Conservation (phyloP, 2,888 invertebrate species). For the Automeris io region DNA sequence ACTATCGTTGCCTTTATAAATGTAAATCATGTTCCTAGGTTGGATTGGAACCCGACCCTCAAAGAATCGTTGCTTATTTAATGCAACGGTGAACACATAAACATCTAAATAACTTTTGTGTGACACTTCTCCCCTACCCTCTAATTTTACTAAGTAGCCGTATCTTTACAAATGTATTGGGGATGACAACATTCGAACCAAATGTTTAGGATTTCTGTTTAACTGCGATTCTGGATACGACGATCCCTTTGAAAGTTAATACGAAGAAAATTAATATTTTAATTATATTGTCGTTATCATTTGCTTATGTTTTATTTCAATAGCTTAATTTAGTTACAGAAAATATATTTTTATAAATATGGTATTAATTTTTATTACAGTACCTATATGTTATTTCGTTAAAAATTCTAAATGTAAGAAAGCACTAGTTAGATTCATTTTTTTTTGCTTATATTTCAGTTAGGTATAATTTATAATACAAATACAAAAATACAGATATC, state of each 20-base stretch:
- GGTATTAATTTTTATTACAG: no score
- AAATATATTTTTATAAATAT: no score
- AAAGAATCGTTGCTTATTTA: constrained; percentile 73
- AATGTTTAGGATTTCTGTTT: constrained; percentile 53
- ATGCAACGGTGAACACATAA: constrained; percentile 76
- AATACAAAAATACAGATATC: no score
- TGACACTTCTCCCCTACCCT: constrained; percentile 70
- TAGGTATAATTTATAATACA: no score
- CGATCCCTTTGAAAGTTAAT: not conserved
- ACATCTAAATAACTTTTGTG: constrained; percentile 77
- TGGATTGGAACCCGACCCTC: constrained; percentile 50
- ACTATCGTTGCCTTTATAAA: constrained; percentile 55
- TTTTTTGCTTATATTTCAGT: no score
- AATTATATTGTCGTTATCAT: no score
- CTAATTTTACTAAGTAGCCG: constrained; percentile 75
- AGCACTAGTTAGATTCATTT: no score
- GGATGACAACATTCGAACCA: constrained; percentile 53
- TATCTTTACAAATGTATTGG: constrained; percentile 68
- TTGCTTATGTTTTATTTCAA: no score
- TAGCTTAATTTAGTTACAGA: no score
- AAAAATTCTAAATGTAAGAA: no score
- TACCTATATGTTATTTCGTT: no score
- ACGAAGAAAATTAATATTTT: no score
- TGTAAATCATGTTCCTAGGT: constrained; percentile 67
- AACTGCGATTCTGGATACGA: constrained; percentile 16